A percentile compares a stretch with the other conserved stretches of the same genome.
These are phyloP conservation scores for Petrophora chlorosata DNA, from an alignment of 2,888 invertebrate genomes.

Conservation along the genomic window DNA sequence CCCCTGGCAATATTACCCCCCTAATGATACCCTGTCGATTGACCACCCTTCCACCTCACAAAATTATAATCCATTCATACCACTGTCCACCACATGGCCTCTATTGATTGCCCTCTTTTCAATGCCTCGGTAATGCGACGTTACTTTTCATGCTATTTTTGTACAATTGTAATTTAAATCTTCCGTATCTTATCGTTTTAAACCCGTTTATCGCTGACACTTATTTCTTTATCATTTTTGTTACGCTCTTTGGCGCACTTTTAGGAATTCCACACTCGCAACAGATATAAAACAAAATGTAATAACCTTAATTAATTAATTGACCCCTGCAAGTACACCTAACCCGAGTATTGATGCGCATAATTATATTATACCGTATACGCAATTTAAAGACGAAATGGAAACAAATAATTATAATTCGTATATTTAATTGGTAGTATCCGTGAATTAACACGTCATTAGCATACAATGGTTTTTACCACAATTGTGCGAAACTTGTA, in stretches of 20 bases:
- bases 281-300: neutral
- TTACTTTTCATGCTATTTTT: no score
- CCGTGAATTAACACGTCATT: constrained; percentile 15
- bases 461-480: constrained; percentile 17
- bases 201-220: constrained; percentile 8
- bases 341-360: constrained; percentile 13
- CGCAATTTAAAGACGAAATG: constrained; percentile 1
- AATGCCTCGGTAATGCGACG: constrained; percentile 27
- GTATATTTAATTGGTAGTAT: constrained; percentile 6
- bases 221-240: neutral
- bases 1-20: constrained; percentile 27
- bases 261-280: neutral
- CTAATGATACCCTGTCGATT: constrained; percentile 16
- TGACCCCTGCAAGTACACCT: constrained; percentile 14
- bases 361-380: constrained; percentile 1
- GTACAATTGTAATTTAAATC: no score
- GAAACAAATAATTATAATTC: constrained; percentile 1
- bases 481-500: constrained; percentile 6
- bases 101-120: constrained; percentile 59
- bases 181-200: constrained; percentile 6
- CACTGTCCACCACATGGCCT: constrained; percentile 41
- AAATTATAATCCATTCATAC: constrained; percentile 31
- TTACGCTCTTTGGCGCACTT: neutral
- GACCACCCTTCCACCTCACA: constrained; percentile 12
- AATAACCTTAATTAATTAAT: constrained; percentile 15